These are phyloP conservation scores for Drosophila lutescens DNA, from an alignment of 2,888 invertebrate genomes.

Conservation along the genomic window DNA sequence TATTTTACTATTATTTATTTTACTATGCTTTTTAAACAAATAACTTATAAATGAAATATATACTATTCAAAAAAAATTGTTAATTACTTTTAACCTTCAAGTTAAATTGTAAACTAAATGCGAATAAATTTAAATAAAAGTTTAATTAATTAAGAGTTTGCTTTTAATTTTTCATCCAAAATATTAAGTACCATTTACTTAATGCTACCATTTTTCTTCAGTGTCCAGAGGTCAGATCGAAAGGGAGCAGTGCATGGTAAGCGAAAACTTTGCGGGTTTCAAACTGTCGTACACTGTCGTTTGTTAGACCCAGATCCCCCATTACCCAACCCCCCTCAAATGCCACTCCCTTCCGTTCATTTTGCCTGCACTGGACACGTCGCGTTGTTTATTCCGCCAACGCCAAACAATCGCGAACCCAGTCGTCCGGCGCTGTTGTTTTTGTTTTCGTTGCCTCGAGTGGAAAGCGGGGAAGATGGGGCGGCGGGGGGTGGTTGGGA, in stretches of 20 bases:
- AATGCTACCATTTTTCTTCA: background rate
- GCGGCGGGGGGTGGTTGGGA: background rate
- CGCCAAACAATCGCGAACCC: conserved; percentile 70
- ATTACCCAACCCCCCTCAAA: background rate
- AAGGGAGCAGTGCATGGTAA: conserved; percentile 50
- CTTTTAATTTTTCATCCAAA: no score
- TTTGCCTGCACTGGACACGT: conserved; percentile 68
- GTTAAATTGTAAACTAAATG: no score
- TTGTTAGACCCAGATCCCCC: conserved; percentile 5
- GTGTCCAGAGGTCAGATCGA: conserved; percentile 29
- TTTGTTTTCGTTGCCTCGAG: conserved; percentile 18
- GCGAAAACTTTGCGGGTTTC: conserved; percentile 75
- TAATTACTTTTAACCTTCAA: no score
- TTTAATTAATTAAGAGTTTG: no score
- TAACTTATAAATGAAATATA: no score
- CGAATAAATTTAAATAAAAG: no score
- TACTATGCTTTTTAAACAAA: no score
- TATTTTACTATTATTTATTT: no score
- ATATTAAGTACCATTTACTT: no score
- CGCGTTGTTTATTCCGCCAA: conserved; percentile 75
- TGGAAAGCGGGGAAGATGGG: background rate
- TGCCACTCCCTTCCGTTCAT: conserved; percentile 16
- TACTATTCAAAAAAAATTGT: no score
- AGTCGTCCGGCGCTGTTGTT: conserved; percentile 33
- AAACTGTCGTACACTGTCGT: conserved; percentile 43